Evolutionary conservation across 2,888 invertebrate genomes (phyloP).

Genomic region (Epinotia bilunana): DNA sequence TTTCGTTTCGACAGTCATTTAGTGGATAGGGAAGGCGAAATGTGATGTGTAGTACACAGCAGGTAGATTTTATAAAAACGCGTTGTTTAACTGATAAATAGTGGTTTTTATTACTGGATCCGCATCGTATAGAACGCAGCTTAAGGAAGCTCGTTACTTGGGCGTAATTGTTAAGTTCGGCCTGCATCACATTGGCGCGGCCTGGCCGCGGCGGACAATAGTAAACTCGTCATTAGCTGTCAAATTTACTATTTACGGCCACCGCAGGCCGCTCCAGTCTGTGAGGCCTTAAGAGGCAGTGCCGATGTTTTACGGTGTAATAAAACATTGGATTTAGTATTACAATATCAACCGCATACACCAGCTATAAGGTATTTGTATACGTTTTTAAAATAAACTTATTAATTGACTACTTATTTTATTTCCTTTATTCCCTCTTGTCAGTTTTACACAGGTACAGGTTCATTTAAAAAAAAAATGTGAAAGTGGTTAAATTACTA

Average conservation of each 20-base stretch:
- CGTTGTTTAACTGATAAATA: constrained; percentile 24
- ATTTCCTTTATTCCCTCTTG: constrained; percentile 23
- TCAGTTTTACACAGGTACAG: background rate
- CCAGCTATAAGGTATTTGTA: constrained; percentile 77
- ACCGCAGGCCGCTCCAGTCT: too few species aligned
- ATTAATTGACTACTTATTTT: constrained; percentile 51
- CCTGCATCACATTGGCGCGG: too few species aligned
- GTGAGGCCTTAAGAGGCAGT: constrained; percentile 47
- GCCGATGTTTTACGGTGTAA: constrained; percentile 49
- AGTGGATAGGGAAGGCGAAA: constrained; percentile 9
- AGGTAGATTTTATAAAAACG: constrained; percentile 30
- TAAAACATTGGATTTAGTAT: constrained; percentile 55
- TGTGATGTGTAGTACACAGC: constrained; percentile 29
- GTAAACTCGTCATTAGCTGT: too few species aligned
- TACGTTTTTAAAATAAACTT: constrained; percentile 76
- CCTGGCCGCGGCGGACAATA: too few species aligned
- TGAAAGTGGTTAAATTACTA: too few species aligned
- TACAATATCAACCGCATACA: constrained; percentile 63
- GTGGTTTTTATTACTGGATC: constrained; percentile 30
- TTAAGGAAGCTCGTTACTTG: constrained; percentile 36
- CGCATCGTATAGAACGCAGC: constrained; percentile 29
- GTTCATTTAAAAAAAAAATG: too few species aligned
- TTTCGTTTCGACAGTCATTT: constrained; percentile 5
- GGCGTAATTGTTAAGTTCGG: constrained; percentile 44
- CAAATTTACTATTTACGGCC: too few species aligned